Evolutionary conservation across 2,113 vertebrate species (phyloP).

Genomic region (Odontophorus gujanensis): DNA sequence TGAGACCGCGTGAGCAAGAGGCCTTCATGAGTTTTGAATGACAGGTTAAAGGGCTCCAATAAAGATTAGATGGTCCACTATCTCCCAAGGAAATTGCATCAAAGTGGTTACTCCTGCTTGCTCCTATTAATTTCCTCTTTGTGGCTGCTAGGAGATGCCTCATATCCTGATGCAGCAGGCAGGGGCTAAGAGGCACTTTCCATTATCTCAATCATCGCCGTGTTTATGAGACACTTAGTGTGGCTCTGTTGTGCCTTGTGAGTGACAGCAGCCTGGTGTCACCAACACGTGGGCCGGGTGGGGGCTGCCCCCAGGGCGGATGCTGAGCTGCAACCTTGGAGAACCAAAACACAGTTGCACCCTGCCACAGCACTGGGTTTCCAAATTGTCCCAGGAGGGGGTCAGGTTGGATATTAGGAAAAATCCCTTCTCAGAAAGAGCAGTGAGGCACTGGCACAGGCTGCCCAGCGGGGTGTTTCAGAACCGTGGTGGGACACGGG

Average conservation of each 20-base stretch:
- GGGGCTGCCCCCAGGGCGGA: accelerated
- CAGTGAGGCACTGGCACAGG: too few species aligned
- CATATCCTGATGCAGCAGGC: slow-evolving; percentile 79
- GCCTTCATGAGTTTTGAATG: slow-evolving; percentile 78
- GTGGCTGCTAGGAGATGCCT: slow-evolving; percentile 79
- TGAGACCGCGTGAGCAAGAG: slow-evolving; percentile 68
- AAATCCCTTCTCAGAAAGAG: too few species aligned
- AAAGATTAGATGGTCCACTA: slow-evolving; percentile 85
- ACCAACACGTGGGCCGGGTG: neutral
- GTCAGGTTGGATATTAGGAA: too few species aligned
- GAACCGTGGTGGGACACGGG: neutral
- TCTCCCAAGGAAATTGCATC: slow-evolving; percentile 86
- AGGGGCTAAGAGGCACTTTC: slow-evolving; percentile 78
- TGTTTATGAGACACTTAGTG: slow-evolving; percentile 79
- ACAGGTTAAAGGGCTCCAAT: slow-evolving; percentile 85
- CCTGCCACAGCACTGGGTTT: neutral
- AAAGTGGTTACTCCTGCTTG: slow-evolving; percentile 84
- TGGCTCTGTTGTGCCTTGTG: slow-evolving; percentile 64
- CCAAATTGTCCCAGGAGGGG: too few species aligned
- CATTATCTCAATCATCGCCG: slow-evolving; percentile 79
- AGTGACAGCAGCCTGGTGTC: slow-evolving; percentile 7
- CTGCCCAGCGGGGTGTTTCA: too few species aligned
- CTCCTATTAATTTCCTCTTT: slow-evolving; percentile 84
- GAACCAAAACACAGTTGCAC: neutral
- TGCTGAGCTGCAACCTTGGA: neutral